These are phyloP conservation scores for Drosophila subquinaria DNA, from an alignment of 2,888 invertebrate genomes.

Conservation along the genomic window DNA sequence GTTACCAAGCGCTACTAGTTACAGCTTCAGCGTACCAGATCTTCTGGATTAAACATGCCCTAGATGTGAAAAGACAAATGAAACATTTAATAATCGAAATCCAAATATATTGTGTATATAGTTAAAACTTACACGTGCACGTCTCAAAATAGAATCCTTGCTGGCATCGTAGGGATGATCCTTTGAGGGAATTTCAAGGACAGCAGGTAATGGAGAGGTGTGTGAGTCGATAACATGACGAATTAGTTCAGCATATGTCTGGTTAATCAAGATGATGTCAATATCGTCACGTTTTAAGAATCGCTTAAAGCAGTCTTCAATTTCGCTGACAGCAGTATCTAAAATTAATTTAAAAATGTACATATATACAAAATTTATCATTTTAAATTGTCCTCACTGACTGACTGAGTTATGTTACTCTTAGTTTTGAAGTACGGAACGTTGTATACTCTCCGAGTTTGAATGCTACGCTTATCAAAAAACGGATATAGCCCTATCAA, in stretches of 20 bases:
- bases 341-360: slow-evolving; percentile 32
- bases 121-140: slow-evolving; percentile 91
- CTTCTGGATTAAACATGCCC: slow-evolving; percentile 96
- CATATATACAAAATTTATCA: neutral
- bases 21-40: slow-evolving; percentile 87
- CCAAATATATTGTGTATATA: slow-evolving; percentile 12
- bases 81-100: neutral
- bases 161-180: slow-evolving; percentile 98
- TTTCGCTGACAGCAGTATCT: slow-evolving; percentile 98
- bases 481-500: too few species aligned
- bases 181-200: slow-evolving; percentile 99
- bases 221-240: slow-evolving; percentile 98
- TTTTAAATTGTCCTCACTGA: too few species aligned
- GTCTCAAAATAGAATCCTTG: slow-evolving; percentile 98
- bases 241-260: slow-evolving; percentile 98
- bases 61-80: slow-evolving; percentile 71
- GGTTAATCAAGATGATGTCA: slow-evolving; percentile 99
- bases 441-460: too few species aligned
- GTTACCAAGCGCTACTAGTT: slow-evolving; percentile 7
- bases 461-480: too few species aligned
- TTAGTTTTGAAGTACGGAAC: too few species aligned
- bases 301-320: slow-evolving; percentile 98
- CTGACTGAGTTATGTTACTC: too few species aligned
- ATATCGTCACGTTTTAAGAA: slow-evolving; percentile 98
- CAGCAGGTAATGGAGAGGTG: slow-evolving; percentile 96